Evolutionary conservation across 2,888 invertebrate species (phyloP).

Genomic region (Drosophila emarginata): DNA sequence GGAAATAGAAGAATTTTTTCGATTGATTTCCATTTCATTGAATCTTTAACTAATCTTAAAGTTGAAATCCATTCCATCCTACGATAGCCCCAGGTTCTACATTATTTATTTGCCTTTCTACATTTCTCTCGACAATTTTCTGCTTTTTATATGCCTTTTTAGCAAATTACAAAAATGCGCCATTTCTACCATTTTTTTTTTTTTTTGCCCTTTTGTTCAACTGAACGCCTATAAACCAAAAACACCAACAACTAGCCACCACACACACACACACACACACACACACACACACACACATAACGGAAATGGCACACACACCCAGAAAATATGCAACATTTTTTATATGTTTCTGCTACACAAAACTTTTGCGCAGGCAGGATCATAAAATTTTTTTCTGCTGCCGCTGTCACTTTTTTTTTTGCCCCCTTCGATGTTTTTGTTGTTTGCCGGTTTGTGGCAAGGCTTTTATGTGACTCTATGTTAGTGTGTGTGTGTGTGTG

Average conservation of each 20-base stretch:
- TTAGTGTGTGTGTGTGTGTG: constrained; percentile 18
- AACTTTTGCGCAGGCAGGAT: constrained; percentile 56
- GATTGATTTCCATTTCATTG: no score
- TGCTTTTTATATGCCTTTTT: constrained; percentile 73
- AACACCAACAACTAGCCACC: constrained; percentile 15
- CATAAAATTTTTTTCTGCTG: constrained; percentile 71
- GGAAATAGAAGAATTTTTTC: no score
- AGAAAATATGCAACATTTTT: constrained; percentile 74
- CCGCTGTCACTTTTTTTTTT: constrained; percentile 60
- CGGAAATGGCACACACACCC: constrained; percentile 45
- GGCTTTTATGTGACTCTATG: constrained; percentile 54
- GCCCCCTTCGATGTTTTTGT: constrained; percentile 35
- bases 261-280: neutral
- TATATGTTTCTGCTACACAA: constrained; percentile 74
- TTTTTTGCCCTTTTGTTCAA: constrained; percentile 28
- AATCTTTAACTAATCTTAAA: neutral
- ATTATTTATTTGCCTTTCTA: constrained; percentile 14
- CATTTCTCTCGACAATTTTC: constrained; percentile 44
- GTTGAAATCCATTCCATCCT: neutral
- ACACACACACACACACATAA: no score
- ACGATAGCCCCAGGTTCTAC: constrained; percentile 15
- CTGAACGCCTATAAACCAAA: constrained; percentile 63
- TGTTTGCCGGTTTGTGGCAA: constrained; percentile 52
- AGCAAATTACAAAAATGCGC: constrained; percentile 71
- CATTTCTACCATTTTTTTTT: constrained; percentile 51